phyloP scores from a whole-genome alignment of 2,797 vertebrate genomes.

The Amphiprion clarkii region DNA sequence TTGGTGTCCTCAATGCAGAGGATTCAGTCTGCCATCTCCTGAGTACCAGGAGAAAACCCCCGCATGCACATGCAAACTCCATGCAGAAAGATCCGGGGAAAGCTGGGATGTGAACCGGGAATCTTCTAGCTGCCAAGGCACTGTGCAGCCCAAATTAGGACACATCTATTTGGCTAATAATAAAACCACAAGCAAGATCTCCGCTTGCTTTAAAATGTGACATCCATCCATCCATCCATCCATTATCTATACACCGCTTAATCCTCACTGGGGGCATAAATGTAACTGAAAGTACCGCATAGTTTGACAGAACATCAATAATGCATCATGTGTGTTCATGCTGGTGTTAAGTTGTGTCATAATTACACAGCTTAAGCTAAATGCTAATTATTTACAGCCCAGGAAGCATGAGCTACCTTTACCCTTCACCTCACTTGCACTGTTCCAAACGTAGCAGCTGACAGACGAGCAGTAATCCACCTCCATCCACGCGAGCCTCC shows the following conservation, averaged over 20 bases:
- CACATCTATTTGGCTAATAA: background rate
- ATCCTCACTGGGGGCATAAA: too few relatives aligned
- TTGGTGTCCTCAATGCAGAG: too few relatives aligned
- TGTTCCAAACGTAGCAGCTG: conserved; percentile 37
- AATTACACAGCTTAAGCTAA: conserved; percentile 47
- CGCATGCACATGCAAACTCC: too few relatives aligned
- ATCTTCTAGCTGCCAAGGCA: too few relatives aligned
- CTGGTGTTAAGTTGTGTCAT: conserved; percentile 27
- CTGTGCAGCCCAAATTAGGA: background rate
- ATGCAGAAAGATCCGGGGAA: too few relatives aligned
- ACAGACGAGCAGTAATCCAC: conserved; percentile 47
- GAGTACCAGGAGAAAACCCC: too few relatives aligned
- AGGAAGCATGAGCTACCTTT: conserved; percentile 39
- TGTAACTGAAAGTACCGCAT: background rate
- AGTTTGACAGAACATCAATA: background rate
- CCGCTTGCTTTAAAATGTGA: background rate
- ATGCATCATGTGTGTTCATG: background rate
- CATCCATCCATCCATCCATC: too few relatives aligned
- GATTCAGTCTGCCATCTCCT: too few relatives aligned
- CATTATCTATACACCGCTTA: too few relatives aligned
- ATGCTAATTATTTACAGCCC: conserved; percentile 47
- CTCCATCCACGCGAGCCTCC: conserved; percentile 24
- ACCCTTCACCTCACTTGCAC: conserved; percentile 47
- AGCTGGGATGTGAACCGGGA: too few relatives aligned
- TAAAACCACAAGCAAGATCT: background rate